Evolutionary conservation across 2,888 invertebrate genomes (phyloP).

Genomic region (Drosophila helvetica): DNA sequence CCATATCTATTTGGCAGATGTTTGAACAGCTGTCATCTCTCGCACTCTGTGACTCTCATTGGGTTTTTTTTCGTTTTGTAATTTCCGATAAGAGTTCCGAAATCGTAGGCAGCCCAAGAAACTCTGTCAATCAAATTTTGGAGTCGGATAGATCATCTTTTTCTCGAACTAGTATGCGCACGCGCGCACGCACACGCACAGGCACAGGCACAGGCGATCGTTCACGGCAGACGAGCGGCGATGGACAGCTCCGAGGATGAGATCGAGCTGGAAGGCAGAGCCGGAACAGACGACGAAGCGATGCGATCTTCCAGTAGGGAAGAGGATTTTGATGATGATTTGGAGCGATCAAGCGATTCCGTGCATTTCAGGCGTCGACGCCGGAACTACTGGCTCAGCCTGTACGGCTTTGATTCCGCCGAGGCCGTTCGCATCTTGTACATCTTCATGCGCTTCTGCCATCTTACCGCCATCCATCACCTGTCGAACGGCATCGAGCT

Average conservation of each 20-base stretch:
- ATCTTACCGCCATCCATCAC: slow-evolving; percentile 12
- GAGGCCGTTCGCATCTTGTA: slow-evolving; percentile 11
- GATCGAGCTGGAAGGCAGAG: neutral
- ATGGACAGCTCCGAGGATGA: neutral
- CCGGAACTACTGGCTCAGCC: slow-evolving; percentile 21
- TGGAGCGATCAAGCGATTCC: neutral
- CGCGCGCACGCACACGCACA: neutral
- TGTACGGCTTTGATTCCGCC: slow-evolving; percentile 19
- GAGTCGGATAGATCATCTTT: neutral
- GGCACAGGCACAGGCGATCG: too few species aligned
- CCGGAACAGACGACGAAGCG: neutral
- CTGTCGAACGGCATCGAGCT: slow-evolving; percentile 25
- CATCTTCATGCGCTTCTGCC: slow-evolving; percentile 19
- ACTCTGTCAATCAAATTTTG: neutral
- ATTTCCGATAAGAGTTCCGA: slow-evolving; percentile 14
- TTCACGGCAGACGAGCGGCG: neutral
- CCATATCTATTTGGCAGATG: slow-evolving; percentile 7
- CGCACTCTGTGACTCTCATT: neutral
- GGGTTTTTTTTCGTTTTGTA: neutral
- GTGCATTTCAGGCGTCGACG: neutral
- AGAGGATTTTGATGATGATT: neutral
- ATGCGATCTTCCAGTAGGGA: neutral
- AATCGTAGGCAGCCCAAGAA: neutral
- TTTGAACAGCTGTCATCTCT: slow-evolving; percentile 28
- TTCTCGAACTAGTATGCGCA: neutral